Percentiles rank a stretch among this genome's conserved stretches.
Evolutionary conservation across 2,888 invertebrate species (phyloP).

Genomic region (Noctua janthina): DNA sequence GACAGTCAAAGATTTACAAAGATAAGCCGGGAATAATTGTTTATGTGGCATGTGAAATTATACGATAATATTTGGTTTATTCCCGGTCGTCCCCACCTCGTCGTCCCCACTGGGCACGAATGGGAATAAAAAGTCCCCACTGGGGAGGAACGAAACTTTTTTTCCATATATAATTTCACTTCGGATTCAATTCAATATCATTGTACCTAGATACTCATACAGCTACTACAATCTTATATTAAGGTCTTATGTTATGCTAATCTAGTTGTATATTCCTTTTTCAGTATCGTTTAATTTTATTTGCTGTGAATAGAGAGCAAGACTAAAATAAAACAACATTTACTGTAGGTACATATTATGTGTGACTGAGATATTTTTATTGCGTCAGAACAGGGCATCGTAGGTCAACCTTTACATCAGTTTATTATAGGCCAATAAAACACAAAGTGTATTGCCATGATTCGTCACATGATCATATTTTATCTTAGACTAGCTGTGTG

Average conservation of each 20-base stretch:
- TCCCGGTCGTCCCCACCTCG: too few relatives aligned
- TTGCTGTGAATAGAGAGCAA: neutral
- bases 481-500: constrained; percentile 1
- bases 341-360: neutral
- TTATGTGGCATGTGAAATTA: too few relatives aligned
- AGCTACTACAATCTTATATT: too few relatives aligned
- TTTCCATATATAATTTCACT: too few relatives aligned
- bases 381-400: constrained; percentile 21
- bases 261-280: neutral
- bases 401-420: constrained; percentile 26
- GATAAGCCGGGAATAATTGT: neutral
- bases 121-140: too few relatives aligned
- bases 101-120: too few relatives aligned
- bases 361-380: constrained; percentile 25
- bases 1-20: neutral
- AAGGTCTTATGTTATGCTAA: too few relatives aligned
- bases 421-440: neutral
- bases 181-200: too few relatives aligned
- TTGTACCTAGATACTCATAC: too few relatives aligned
- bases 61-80: too few relatives aligned
- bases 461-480: neutral
- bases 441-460: constrained; percentile 11
- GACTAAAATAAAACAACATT: neutral
- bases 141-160: too few relatives aligned
- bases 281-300: neutral